phyloP scores from a whole-genome alignment of 2,888 invertebrate species.

The Tenthredo amoena region DNA sequence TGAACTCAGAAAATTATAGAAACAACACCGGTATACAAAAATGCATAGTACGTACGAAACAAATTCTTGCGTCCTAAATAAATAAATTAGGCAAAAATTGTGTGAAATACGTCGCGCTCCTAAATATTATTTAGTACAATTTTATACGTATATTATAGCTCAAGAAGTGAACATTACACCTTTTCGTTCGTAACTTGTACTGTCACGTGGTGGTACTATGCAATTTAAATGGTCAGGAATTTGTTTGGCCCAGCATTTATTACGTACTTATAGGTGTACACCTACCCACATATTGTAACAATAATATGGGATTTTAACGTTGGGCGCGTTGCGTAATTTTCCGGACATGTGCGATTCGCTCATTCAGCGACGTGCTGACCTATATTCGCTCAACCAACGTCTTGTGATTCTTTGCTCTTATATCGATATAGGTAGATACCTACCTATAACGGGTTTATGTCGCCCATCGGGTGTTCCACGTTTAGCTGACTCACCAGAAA shows the following conservation, averaged over 20 bases:
- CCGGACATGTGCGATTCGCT: conserved; percentile 61
- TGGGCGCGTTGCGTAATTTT: conserved; percentile 35
- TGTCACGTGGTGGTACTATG: not conserved
- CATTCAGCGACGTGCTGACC: conserved; percentile 75
- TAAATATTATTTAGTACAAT: not conserved
- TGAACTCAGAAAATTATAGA: not conserved
- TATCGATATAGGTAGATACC: not conserved
- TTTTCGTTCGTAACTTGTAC: not conserved
- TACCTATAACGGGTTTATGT: not conserved
- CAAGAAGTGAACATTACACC: not conserved
- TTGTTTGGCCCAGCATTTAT: not conserved
- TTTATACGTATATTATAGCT: not conserved
- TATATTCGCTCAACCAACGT: conserved; percentile 69
- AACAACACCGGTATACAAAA: not conserved
- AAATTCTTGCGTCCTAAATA: not conserved
- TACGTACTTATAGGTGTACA: not conserved
- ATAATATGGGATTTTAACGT: not conserved
- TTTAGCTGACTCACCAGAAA: conserved; percentile 1
- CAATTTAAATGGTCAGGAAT: conserved; percentile 16
- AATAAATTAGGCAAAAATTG: not conserved
- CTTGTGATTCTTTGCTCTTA: conserved; percentile 41
- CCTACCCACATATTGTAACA: not conserved
- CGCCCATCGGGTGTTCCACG: conserved; percentile 3
- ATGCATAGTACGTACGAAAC: not conserved
- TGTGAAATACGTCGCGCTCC: not conserved